A percentile compares a stretch with the other conserved stretches of the same genome.
These are phyloP conservation scores for Gopherus evgoodei DNA, from an alignment of 2,113 vertebrate species.

Conservation along the genomic window DNA sequence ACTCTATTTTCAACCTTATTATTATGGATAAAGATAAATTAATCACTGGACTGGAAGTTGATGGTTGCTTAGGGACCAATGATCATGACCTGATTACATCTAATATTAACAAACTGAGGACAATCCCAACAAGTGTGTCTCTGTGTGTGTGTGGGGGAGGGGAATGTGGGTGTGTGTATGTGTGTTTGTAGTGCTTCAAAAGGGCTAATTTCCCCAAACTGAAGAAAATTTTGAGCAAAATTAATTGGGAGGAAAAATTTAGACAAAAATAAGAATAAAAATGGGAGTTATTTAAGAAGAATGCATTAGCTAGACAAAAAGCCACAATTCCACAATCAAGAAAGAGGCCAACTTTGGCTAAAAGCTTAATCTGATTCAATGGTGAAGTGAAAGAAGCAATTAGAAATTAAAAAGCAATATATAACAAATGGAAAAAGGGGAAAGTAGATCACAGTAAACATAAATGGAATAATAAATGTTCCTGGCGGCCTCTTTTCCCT, in stretches of 20 bases:
- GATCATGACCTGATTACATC: not conserved
- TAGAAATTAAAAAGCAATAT: not conserved
- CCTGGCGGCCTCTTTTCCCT: not conserved
- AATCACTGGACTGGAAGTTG: not conserved
- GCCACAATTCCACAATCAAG: no score
- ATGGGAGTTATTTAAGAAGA: not conserved
- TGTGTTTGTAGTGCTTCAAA: no score
- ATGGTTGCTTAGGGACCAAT: not conserved
- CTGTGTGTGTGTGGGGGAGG: no score
- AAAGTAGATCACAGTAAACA: not conserved
- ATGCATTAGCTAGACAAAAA: no score
- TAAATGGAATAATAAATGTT: not conserved
- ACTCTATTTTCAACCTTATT: not conserved
- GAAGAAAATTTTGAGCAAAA: not conserved
- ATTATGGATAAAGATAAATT: not conserved
- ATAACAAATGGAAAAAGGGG: not conserved
- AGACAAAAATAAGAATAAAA: not conserved
- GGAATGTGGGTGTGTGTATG: not conserved
- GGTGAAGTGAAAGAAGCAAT: not conserved
- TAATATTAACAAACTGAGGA: not conserved
- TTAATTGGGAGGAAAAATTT: not conserved
- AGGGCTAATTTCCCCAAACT: not conserved
- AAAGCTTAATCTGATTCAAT: not conserved
- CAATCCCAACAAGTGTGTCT: not conserved
- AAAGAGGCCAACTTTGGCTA: not conserved